Conservation (phyloP, 2,113 vertebrate species). For the Archilochus colubris region DNA sequence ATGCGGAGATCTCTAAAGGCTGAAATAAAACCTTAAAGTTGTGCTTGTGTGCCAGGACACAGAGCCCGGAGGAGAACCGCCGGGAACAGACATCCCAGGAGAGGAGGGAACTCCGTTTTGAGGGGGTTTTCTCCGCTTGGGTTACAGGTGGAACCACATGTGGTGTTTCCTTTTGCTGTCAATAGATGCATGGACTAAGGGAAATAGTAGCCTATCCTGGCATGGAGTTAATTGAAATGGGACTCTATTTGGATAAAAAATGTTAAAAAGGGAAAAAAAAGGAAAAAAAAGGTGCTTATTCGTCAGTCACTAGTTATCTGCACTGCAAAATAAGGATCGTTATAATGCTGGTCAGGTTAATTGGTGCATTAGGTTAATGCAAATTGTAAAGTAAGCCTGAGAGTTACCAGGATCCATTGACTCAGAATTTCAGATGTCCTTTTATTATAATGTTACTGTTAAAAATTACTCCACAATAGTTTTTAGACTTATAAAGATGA, state of each 20-base stretch:
- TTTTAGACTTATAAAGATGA: background rate
- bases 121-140: background rate
- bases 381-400: background rate
- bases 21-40: rapidly evolving
- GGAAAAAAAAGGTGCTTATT: background rate
- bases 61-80: background rate
- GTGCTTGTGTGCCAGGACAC: rapidly evolving
- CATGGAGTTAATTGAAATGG: background rate
- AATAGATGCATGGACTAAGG: background rate
- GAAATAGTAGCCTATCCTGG: background rate
- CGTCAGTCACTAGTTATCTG: background rate
- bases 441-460: background rate
- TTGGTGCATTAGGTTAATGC: background rate
- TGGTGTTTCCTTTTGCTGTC: background rate
- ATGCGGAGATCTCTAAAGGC: background rate
- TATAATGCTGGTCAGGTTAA: background rate
- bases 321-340: background rate
- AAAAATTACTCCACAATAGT: background rate
- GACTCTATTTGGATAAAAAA: background rate
- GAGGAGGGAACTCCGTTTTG: rapidly evolving
- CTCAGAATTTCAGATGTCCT: background rate
- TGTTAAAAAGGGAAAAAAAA: too few relatives aligned
- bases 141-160: background rate
- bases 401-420: background rate
- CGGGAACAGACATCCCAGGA: background rate